Conservation (phyloP, 2,888 invertebrate species). For the Eurytoma californica region DNA sequence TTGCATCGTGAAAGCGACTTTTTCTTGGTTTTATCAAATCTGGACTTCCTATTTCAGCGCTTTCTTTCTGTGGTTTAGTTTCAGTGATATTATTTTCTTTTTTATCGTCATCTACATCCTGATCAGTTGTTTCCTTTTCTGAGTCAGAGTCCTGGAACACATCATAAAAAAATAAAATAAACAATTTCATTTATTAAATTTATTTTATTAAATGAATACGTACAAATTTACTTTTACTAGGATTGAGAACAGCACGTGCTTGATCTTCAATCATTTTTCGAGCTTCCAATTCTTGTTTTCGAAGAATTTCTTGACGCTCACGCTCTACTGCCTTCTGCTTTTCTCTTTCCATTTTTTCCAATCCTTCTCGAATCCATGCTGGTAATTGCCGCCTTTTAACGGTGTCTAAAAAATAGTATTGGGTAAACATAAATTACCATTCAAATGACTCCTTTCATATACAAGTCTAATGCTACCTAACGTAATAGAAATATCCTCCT, state of each 20-base stretch:
- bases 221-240: slow-evolving; percentile 79
- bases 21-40: slow-evolving; percentile 70
- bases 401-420: slow-evolving; percentile 79
- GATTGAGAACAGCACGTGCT: slow-evolving; percentile 74
- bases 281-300: slow-evolving; percentile 78
- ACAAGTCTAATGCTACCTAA: slow-evolving; percentile 64
- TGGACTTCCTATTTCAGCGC: slow-evolving; percentile 61
- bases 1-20: slow-evolving; percentile 73
- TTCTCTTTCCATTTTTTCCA: slow-evolving; percentile 98
- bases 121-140: slow-evolving; percentile 72
- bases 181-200: neutral
- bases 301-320: slow-evolving; percentile 81
- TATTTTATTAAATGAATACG: slow-evolving; percentile 62
- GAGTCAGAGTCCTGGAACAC: slow-evolving; percentile 74
- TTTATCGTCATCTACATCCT: slow-evolving; percentile 63
- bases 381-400: slow-evolving; percentile 92
- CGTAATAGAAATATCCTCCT: slow-evolving; percentile 70
- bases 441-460: neutral
- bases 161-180: neutral
- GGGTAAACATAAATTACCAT: neutral
- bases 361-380: slow-evolving; percentile 97
- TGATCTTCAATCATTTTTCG: slow-evolving; percentile 77
- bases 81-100: slow-evolving; percentile 56
- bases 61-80: slow-evolving; percentile 33
- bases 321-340: slow-evolving; percentile 91